Evolutionary conservation across 1,140 invertebrate species (phyloP).

Genomic region (Berghia stephanieae): DNA sequence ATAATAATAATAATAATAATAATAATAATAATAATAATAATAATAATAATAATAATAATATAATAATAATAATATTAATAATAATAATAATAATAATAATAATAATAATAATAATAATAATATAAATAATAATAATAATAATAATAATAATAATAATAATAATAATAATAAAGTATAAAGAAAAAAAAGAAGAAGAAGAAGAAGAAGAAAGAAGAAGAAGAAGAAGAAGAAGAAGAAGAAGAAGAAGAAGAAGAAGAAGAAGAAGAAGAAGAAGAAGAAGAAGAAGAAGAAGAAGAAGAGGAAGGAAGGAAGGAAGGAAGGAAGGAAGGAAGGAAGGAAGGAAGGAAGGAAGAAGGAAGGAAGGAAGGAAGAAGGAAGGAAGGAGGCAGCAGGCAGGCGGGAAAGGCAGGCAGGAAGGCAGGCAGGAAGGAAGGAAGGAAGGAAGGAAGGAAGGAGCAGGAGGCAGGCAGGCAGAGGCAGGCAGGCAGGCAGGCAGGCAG

Average conservation of each 20-base stretch:
- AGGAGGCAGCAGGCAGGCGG: neutral
- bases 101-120: neutral
- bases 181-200: neutral
- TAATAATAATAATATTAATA: neutral
- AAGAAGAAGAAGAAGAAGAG: neutral
- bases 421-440: too few relatives aligned
- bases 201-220: neutral
- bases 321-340: neutral
- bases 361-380: neutral
- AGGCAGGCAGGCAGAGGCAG: too few relatives aligned
- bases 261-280: neutral
- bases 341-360: neutral
- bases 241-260: neutral
- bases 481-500: too few relatives aligned
- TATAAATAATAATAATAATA: neutral
- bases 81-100: neutral
- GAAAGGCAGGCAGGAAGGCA: too few relatives aligned
- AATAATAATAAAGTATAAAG: too few relatives aligned
- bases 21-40: neutral
- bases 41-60: neutral
- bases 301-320: neutral
- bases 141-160: neutral
- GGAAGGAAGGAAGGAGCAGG: too few relatives aligned
- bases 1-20: neutral
- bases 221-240: conserved; percentile 4